Evolutionary conservation across 2,113 vertebrate species (phyloP), one percentile per base, ranked within the genome.

Genomic region (Cheirogaleus medius): DNA sequence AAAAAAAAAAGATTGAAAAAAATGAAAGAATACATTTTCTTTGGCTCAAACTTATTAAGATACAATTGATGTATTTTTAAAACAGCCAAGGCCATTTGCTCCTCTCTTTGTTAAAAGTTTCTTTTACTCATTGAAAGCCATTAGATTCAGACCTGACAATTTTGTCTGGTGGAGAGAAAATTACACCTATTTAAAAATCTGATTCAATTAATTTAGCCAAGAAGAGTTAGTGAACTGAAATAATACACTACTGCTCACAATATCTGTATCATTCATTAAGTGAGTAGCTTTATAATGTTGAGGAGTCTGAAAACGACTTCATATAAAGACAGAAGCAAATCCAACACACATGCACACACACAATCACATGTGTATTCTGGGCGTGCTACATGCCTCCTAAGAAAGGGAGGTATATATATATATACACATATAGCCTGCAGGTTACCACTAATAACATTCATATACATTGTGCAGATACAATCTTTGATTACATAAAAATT

Each of bases 401-500:
- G 74, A 88, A 97, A 94, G 89, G 90, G 88, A 93, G 83, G 83
- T 97, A 66, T 90, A 32, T 13, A 91, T 47, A 11, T 47, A 47
- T 47, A 11, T 47, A 47, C 10, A 47, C 10, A 47, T 47, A 47
- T 47, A 47, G 58, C 95, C 97, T 87, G 87, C 27, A 95, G 96
- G 96, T 84, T 90, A 96, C 96, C 96, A 96, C 97, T 90, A 81
- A 74, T 83, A 96, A 93, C 94, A 98, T 97, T 98, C 95, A 96
- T 92, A 98, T 92, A 98, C 97, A 93, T 89, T 98, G 97, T 98
- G 95, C 97, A 98, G 95, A 97, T 98, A 94, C 74, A 98, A 92
- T 96, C 94, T 98, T 25, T 20, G 98, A 98, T 98, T 98, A 98
- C 97, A 98, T 95, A 91, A 97, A 77, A 84, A 98, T 98, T 98